Conservation (phyloP, 1,140 invertebrate genomes). For the Bombus confusus region DNA sequence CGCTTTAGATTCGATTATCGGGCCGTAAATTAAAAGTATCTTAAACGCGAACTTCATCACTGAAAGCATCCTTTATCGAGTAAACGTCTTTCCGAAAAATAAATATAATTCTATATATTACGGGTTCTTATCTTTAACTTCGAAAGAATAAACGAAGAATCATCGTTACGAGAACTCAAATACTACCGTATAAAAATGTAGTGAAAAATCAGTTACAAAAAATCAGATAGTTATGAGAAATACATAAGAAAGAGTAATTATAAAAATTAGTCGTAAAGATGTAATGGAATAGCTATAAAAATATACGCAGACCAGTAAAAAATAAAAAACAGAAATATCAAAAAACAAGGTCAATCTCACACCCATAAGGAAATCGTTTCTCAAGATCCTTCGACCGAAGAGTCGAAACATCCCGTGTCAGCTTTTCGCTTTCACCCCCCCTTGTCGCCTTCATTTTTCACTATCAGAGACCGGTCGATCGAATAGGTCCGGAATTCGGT, state of each 20-base stretch:
- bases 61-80: not conserved
- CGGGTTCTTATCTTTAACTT: not conserved
- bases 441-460: not conserved
- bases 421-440: slow-evolving; percentile 36
- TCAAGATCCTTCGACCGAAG: not conserved
- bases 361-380: not conserved
- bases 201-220: not conserved
- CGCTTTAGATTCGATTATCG: not conserved
- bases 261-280: not conserved
- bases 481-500: not conserved
- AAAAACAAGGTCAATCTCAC: not conserved
- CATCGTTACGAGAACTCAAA: not conserved
- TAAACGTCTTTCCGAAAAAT: not conserved
- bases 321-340: not conserved
- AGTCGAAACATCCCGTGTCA: not conserved
- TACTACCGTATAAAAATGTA: too few relatives aligned
- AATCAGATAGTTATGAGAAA: not conserved
- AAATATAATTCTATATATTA: not conserved
- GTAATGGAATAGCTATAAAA: not conserved
- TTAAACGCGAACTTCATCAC: not conserved
- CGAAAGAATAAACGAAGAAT: not conserved
- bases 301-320: not conserved
- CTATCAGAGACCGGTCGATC: not conserved
- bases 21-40: not conserved
- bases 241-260: not conserved